Conservation (phyloP, 2,888 invertebrate species). For the Steinernema carpocapsae region DNA sequence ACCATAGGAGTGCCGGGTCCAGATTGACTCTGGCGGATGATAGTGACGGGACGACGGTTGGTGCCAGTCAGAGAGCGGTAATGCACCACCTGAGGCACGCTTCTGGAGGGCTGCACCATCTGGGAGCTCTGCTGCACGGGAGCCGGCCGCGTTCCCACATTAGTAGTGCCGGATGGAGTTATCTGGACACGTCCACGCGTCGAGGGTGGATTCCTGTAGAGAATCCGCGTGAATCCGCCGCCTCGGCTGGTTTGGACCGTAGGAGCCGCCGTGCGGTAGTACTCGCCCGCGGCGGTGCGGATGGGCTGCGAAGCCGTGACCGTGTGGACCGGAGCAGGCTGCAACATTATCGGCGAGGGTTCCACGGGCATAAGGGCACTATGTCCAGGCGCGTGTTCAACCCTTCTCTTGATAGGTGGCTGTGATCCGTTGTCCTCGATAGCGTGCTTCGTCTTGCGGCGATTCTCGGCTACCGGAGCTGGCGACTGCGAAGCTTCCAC, state of each 20-base stretch:
- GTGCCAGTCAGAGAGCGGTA: not conserved
- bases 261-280: not conserved
- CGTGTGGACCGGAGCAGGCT: not conserved
- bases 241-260: not conserved
- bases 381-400: not conserved
- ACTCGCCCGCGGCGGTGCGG: not conserved
- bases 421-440: not conserved
- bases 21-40: not conserved
- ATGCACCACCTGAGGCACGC: not conserved
- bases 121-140: not conserved
- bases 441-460: not conserved
- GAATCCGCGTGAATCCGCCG: slow-evolving; percentile 7
- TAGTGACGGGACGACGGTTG: not conserved
- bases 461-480: not conserved
- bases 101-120: not conserved
- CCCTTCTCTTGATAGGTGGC: not conserved
- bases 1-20: not conserved
- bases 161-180: not conserved
- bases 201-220: not conserved
- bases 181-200: not conserved
- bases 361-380: slow-evolving; percentile 5
- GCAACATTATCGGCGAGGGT: slow-evolving; percentile 9
- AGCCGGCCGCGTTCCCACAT: not conserved
- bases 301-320: not conserved
- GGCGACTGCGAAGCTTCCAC: not conserved